phyloP scores from a whole-genome alignment of 1,140 invertebrate species.

The Brachionus rubens region DNA sequence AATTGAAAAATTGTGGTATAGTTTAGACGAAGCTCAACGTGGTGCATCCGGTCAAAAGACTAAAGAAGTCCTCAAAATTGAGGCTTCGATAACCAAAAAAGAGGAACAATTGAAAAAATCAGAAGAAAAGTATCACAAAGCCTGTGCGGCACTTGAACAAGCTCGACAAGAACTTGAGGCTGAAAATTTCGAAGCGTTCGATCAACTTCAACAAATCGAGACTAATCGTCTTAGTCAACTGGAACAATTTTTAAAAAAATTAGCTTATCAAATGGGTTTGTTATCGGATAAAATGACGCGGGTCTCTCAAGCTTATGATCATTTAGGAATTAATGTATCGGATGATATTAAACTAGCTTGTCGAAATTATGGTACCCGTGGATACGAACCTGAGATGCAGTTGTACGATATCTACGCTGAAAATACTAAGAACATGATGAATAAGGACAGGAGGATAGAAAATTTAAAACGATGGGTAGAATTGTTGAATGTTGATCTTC shows the following conservation, averaged over 20 bases:
- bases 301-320: background rate
- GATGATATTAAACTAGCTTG: conserved; percentile 7
- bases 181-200: conserved; percentile 71
- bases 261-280: conserved; percentile 1
- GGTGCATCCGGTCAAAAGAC: background rate
- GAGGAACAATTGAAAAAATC: conserved; percentile 82
- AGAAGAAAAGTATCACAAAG: conserved; percentile 87
- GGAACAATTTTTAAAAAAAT: conserved; percentile 60
- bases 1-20: conserved; percentile 23
- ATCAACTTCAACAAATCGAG: conserved; percentile 73
- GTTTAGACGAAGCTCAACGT: conserved; percentile 34
- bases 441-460: conserved; percentile 36
- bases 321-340: background rate
- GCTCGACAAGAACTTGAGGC: conserved; percentile 86
- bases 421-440: conserved; percentile 46
- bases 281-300: background rate
- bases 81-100: conserved; percentile 81
- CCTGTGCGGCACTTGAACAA: conserved; percentile 80
- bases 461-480: conserved; percentile 11
- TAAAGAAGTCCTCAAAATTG: conserved; percentile 64
- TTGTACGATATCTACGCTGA: conserved; percentile 41
- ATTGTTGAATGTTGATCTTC: background rate
- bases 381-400: background rate
- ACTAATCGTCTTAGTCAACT: conserved; percentile 79
- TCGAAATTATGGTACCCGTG: conserved; percentile 19